Evolutionary conservation across 2,888 invertebrate genomes (phyloP), one percentile per base, ranked within the genome.

Genomic region (Parnassius orleans): DNA sequence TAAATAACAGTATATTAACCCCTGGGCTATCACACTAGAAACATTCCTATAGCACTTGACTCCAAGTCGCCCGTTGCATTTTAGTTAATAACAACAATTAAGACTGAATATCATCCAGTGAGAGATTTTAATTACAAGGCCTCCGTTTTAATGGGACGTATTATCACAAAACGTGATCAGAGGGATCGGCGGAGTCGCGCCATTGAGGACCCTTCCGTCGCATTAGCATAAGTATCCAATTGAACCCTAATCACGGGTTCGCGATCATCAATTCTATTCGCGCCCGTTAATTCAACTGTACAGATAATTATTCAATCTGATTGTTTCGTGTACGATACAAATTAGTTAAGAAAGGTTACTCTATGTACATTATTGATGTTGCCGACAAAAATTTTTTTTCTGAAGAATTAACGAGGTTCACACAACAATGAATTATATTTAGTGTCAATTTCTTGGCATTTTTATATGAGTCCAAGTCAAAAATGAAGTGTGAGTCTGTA

Each of bases 151-250:
- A 63, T 63, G 51, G 51, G 48, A 44, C 50, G 24, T 33, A 33
- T 10, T 63, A 63, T 63, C 63, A 42, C 41, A 43, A 3, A 24
- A 47, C 52, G 48, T 50, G 58, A 53, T 63, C 53, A 42, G 46
- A 11, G 43, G 52, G 47, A 57, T 52, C 61, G 55, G 33, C 61
- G 19, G 52, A 53, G 48, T 51, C 64, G 61, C 66, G 59, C 58
- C 64, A 61, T 64, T 66, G 48, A 57, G 62, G 56, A 57, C 52
- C 65, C 65, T 66, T 65, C 68, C 65, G 55, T 33, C n/a, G 47
- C 63, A 68, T 69, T 69, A 68, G 65, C 66, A 69, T 68, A 66
- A 65, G 55, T 60, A 60, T 43, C 59, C 63, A 60, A 60, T 56
- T 63, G 59, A 59, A 59, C 52, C 52, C 59, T 62, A 68, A 70